phyloP scores from a whole-genome alignment of 2,888 invertebrate species.

The Eubasilissa splendida region DNA sequence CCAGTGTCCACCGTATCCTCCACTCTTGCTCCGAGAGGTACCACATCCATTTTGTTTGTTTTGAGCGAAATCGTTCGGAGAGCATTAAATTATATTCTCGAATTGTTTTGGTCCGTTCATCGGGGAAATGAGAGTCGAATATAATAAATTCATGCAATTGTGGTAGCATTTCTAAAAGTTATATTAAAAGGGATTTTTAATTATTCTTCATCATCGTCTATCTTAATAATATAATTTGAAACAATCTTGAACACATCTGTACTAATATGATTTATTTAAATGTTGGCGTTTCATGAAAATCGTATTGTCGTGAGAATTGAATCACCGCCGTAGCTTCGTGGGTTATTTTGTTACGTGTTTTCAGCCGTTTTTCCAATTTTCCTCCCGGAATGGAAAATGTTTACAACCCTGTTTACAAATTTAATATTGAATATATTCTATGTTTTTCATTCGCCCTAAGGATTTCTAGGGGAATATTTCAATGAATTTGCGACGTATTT shows the following conservation, averaged over 20 bases:
- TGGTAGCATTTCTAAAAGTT: not conserved
- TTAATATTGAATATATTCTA: constrained; percentile 8
- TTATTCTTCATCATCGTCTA: too few relatives aligned
- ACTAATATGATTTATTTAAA: too few relatives aligned
- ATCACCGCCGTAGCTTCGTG: not conserved
- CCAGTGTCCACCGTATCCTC: not conserved
- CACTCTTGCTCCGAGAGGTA: not conserved
- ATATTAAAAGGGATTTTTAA: too few relatives aligned
- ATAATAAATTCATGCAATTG: not conserved
- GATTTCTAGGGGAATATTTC: not conserved
- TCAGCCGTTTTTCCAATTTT: not conserved
- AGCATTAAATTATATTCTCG: not conserved
- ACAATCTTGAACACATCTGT: too few relatives aligned
- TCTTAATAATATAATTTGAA: too few relatives aligned
- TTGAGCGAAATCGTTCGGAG: constrained; percentile 21
- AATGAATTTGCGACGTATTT: not conserved
- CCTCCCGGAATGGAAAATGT: not conserved
- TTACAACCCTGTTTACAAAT: constrained; percentile 31
- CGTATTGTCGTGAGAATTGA: not conserved
- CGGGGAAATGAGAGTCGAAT: not conserved
- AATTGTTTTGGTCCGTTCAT: not conserved
- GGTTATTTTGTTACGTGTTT: not conserved
- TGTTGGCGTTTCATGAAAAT: not conserved
- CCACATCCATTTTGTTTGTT: constrained; percentile 25
- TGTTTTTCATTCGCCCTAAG: not conserved